Evolutionary conservation across 2,797 vertebrate genomes (phyloP).

Genomic region (Tragopan temminckii): DNA sequence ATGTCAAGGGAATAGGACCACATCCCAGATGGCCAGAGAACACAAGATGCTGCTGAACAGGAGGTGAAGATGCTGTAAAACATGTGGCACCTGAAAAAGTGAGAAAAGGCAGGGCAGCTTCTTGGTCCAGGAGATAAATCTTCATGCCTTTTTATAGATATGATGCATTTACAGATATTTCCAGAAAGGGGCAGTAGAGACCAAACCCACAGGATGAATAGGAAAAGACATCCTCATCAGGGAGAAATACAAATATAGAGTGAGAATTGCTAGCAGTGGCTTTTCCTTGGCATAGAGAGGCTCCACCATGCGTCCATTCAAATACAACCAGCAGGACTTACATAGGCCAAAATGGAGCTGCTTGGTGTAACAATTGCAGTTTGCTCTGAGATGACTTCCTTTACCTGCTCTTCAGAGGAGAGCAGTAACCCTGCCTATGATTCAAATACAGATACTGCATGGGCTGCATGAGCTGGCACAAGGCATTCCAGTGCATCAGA

Average conservation of each 20-base stretch:
- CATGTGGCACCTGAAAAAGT: background rate
- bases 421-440: background rate
- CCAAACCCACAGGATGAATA: background rate
- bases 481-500: background rate
- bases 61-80: background rate
- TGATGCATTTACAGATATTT: conserved; percentile 29
- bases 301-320: background rate
- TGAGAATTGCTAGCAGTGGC: background rate
- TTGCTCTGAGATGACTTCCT: background rate
- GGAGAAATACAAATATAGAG: background rate
- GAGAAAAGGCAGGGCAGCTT: background rate
- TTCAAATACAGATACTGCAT: background rate
- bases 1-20: background rate
- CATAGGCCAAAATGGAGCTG: background rate
- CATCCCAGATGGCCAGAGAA: background rate
- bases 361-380: background rate
- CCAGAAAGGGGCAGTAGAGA: conserved; percentile 74
- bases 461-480: background rate
- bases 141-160: background rate
- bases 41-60: background rate
- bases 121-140: background rate
- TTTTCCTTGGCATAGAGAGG: conserved; percentile 1
- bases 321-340: background rate
- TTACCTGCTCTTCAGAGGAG: background rate
- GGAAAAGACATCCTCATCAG: background rate